Base-by-base conservation (phyloP, 2,113 vertebrate species). In the Condylura cristata region DNA sequence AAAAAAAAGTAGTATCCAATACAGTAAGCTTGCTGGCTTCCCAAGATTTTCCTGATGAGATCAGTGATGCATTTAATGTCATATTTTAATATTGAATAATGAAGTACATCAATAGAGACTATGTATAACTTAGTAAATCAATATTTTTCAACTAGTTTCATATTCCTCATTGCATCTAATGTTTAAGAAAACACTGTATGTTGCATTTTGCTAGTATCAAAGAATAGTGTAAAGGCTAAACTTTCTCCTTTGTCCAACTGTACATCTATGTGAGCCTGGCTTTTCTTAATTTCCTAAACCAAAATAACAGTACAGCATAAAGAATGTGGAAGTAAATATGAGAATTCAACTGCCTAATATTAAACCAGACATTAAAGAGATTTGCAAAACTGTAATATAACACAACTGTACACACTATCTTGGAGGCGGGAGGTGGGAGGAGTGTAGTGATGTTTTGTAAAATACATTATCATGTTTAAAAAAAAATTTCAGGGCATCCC, bases 381-480 rank as follows among this genome's bases (percentile, higher is more conserved):
- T 92, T 85, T 80, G 34, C 63, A 80, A 94, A 80, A 92, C 46
- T 75, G 2, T 92, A 96, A 74, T 53, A 75, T 44, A 89, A 56
- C 63, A 66, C 12, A 20, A 63, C 13, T 86, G 30, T 74, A 51
- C 30, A 87, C 34, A 51, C 10, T 39, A 85, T 17, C 51, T 53
- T 53, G 16, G 17, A 8, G 51, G 11, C 14, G 48, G 51, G 18
- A 17, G 4, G 20, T 17, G 18, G 14, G 18, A 6, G 28, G 74
- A 82, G 10, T 53, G 34, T 56, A n/a, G 22, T 75, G 74, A 28
- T 86, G 46, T 22, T 58, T 89, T 53, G 76, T 65, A 88, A 92
- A 85, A 68, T 32, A 72, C 18, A 20, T 53, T 46, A 16, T 60
- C 51, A 82, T 63, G 4, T 61, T n/a, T n/a, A n/a, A n/a, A n/a